Evolutionary conservation across 2,797 vertebrate genomes (phyloP), one percentile per base, ranked within the genome.

Genomic region (Mus spretus): DNA sequence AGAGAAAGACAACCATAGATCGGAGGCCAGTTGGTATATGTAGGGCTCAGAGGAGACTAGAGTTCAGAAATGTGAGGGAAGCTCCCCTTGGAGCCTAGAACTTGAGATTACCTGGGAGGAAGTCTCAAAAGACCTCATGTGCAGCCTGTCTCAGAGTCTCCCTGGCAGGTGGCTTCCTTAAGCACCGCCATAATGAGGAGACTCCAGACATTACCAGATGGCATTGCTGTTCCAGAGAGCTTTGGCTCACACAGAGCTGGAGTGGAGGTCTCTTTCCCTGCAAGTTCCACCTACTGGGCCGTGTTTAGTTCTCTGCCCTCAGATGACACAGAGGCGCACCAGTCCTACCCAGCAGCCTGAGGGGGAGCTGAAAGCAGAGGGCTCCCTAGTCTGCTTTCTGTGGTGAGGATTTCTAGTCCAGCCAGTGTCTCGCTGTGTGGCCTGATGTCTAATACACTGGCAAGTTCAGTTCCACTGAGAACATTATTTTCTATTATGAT

Each of bases 231-330:
- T 89, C 81, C 37, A 50, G 53, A 95, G 85, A 78, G 59, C 63
- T 89, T 84, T 83, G 91, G 85, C 93, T 93, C 65, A 93, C 80
- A 92, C 59, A 67, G 65, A 95, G 93, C 84, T 94, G 75, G 92
- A 94, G 55, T 70, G 92, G 85, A 91, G 63, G 65, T 84, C 79
- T 93, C 1, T 55, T 90, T 94, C 78, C 65, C 89, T 89, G 15
- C 63, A 93, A 94, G 65, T 96, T 87, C 91, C 34, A 91, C 55
- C 40, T 81, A 50, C 34, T 40, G 77, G 44, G 22, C 84, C 87
- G 34, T 95, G 72, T 92, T 95, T 93, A 95, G 94, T 94, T 47
- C 15, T 61, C 82, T 57, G 86, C 82, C 70, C 83, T 95, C 74
- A 88, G 90, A 83, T 28, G 92, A 91, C 94, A 87, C 50, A 50